Evolutionary conservation across 1,140 invertebrate species (phyloP), one percentile per base, ranked within the genome.

Genomic region (Ctenoplectra terminalis): DNA sequence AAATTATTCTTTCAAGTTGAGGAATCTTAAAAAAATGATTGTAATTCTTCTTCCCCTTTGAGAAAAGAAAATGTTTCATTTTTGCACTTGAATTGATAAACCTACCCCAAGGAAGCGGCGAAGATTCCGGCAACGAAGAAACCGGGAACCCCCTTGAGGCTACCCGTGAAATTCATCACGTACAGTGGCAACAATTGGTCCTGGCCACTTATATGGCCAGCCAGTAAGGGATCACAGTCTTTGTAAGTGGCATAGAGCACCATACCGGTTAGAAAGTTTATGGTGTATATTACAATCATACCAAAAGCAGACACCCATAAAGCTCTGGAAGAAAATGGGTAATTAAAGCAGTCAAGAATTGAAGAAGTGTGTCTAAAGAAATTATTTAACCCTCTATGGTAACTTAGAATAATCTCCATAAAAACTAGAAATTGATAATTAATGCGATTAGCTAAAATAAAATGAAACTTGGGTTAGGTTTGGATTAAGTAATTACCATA

Each of bases 111-210:
- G 50, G 96, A 96, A 17, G 96, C 96, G 69, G 95, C 96, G 84
- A 96, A 97, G 40, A 97, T 95, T 29, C 97, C 97, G 6, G 98
- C 97, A 0, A 98, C 97, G 90, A 99, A 99, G 79, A 99, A 95
- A 13, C 98, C 98, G 0, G 97, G 96, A 15, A 98, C 91, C 1
- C 97, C 97, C 15, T 95, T 95, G 7, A 96, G 91, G 37, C 94
- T 86, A 2, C 97, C 96, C 92, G 98, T 95, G 13, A 95, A 95
- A 80, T 97, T 96, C 93, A 98, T 97, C 6, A 98, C 97, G 90
- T 97, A 98, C 61, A 96, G 95, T 0, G 97, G 97, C 89, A 98
- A 94, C n/a, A 98, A 91, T 93, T 98, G 96, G 92, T 97, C 97
- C 17, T 95, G 93, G 2, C 95, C 95, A 34, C 88, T 90, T 52